These are phyloP conservation scores for Callopanchax toddi DNA, from an alignment of 2,113 vertebrate species.

Conservation along the genomic window DNA sequence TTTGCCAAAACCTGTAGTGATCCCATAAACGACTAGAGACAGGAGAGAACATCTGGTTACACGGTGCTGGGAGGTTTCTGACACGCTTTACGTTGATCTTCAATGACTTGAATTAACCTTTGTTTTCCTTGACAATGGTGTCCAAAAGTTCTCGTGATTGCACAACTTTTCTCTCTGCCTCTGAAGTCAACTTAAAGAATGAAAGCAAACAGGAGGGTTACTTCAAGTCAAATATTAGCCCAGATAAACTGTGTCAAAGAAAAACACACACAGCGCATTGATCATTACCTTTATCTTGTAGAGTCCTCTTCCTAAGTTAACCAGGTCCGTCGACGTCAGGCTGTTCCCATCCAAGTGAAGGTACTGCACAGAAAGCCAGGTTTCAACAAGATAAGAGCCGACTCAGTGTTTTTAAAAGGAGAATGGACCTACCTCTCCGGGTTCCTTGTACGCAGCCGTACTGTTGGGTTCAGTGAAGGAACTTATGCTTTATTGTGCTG, in stretches of 20 bases:
- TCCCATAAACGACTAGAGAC: conserved; percentile 94
- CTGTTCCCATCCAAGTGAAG: conserved; percentile 90
- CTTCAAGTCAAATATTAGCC: conserved; percentile 42
- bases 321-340: conserved; percentile 89
- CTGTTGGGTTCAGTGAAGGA: conserved; percentile 64
- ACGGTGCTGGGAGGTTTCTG: too few species aligned
- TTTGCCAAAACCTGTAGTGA: conserved; percentile 98
- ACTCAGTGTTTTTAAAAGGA: neutral
- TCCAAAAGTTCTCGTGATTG: conserved; percentile 92
- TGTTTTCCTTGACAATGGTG: conserved; percentile 92
- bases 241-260: neutral
- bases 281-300: conserved; percentile 95
- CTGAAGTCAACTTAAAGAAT: conserved; percentile 84
- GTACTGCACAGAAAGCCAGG: conserved; percentile 76
- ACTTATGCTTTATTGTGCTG: too few species aligned
- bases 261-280: neutral
- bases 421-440: conserved; percentile 65
- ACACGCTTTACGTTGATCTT: too few species aligned
- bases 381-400: conserved; percentile 13
- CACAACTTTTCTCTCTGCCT: conserved; percentile 88
- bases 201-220: neutral
- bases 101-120: conserved; percentile 72
- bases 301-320: conserved; percentile 88
- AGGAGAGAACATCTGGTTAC: conserved; percentile 16
- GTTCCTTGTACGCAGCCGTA: conserved; percentile 78